Base-by-base conservation (phyloP, 2,888 invertebrate species). In the Acanthacorydalis orientalis region DNA sequence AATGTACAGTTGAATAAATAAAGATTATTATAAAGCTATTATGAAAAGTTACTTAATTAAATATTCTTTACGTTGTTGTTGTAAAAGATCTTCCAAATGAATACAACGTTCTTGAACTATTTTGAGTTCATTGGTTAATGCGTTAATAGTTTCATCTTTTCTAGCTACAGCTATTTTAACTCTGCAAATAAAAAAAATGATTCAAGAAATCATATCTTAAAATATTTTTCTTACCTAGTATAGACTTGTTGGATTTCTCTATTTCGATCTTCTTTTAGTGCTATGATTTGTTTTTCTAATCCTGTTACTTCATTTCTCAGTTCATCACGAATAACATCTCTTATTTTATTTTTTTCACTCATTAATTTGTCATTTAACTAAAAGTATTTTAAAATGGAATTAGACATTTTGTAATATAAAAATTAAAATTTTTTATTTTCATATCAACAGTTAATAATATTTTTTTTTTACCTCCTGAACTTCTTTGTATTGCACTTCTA, bases 81-180 rank as follows among this genome's bases (percentile, higher is more conserved):
- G 78, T 49, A 88, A 62, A 67, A 87, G 69, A 52, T 73, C 75
- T 61, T 89, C 87, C 49, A 89, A 62, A 51, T 85, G 75, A 1
- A 78, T 70, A 54, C 83, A 82, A 59, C 81, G 80, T 61, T 82
- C 80, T 54, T 81, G 74, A 43, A 80, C 68, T 35, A 79, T 77
- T 46, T 75, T 74, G 14, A 80, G 72, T 56, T 88, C 84, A 44
- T 80, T 73, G 43, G 77, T 79, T 33, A 87, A 64, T 50, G 83
- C 77, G 51, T 78, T 76, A 46, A 88, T 74, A 7, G 82, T 75
- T 4, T 84, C 77, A 59, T 88, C 85, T 60, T 88, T 88, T 50
- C 83, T 78, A 1, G 81, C 78, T 15, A 89, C 77, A 0, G 87
- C 82, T 49, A 84, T 75, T 64, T 85, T 87, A 12, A 89, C 84